A percentile compares a stretch with the other conserved stretches of the same genome.
Conservation (phyloP, 2,113 vertebrate genomes). For the Phaethon lepturus region DNA sequence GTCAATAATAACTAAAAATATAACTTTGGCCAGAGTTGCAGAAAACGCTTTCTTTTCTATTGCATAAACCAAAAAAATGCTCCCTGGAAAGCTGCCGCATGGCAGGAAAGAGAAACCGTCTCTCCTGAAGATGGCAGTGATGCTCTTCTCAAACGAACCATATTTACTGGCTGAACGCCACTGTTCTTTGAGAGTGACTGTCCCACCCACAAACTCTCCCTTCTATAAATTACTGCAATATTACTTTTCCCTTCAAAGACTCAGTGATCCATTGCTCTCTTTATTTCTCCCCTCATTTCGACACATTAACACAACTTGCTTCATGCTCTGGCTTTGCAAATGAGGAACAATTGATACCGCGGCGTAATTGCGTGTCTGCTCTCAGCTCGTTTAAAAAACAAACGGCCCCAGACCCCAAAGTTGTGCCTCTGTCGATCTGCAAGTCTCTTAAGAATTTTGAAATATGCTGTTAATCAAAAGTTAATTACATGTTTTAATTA, state of each 20-base stretch:
- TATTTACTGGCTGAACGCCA: background rate
- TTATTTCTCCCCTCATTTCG: conserved; percentile 46
- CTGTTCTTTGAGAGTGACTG: background rate
- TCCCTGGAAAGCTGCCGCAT: background rate
- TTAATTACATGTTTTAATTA: conserved; percentile 22
- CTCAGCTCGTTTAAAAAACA: background rate
- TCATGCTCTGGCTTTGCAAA: conserved; percentile 30
- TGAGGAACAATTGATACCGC: background rate
- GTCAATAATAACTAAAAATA: background rate
- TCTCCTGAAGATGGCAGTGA: conserved; percentile 67
- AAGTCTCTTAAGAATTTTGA: conserved; percentile 1
- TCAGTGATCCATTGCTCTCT: conserved; percentile 54
- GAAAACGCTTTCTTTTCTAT: background rate
- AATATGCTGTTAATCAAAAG: conserved; percentile 22
- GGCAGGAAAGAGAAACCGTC: background rate
- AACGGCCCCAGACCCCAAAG: rapidly evolving
- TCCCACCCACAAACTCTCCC: conserved; percentile 35
- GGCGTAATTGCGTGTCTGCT: rapidly evolving
- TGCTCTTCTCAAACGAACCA: background rate
- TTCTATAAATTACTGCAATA: conserved; percentile 54
- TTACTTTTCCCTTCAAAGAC: conserved; percentile 61
- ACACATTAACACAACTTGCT: conserved; percentile 44
- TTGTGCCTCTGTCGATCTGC: background rate
- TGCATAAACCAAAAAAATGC: background rate
- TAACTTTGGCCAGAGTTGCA: background rate